Base-by-base conservation (phyloP, 2,888 invertebrate genomes). In the Tetragonisca angustula region DNA sequence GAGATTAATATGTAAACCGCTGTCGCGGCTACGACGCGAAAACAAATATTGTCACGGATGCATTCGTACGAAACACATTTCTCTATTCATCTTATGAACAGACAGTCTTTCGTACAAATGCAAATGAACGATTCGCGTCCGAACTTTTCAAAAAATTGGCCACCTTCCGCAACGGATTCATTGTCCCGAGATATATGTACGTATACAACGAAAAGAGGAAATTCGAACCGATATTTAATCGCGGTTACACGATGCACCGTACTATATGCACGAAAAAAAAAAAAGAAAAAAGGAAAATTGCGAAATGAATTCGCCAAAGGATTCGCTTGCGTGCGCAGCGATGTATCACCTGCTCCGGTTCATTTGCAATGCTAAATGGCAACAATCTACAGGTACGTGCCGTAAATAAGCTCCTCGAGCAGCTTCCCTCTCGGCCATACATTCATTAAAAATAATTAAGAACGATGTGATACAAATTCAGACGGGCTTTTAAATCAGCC, bases 391-490 rank as follows among this genome's bases (percentile, higher is more conserved):
- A 17, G 27, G 17, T 32, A 61, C 27, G 17, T 11, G 13, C 59
- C 17, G 17, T 36, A 56, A 59, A 56, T 43, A 59, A 59, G 15
- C 19, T 21, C 17, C 27, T 43, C 43, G 43, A 24, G 43, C 71
- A 15, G 19, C 15, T 17, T 17, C n/a, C 5, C n/a, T 54, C 36
- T 36, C 0, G 11, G 17, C n/a, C 17, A 21, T 15, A 24, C 32
- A 50, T 56, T 19, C n/a, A 24, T 36, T 24, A 56, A 59, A 71
- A 36, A 71, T 59, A 71, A 59, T 71, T 59, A 59, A 71, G 56
- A 36, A 19, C 24, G 2, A 19, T 56, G 56, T 56, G 19, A 24
- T 59, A 71, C 71, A 71, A 71, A 71, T 71, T 71, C 27, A n/a
- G 11, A 13, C 6, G 2, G 2, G 4, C 56, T 36, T 71, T 59